phyloP scores from a whole-genome alignment of 2,113 vertebrate species.

The Jaculus jaculus region DNA sequence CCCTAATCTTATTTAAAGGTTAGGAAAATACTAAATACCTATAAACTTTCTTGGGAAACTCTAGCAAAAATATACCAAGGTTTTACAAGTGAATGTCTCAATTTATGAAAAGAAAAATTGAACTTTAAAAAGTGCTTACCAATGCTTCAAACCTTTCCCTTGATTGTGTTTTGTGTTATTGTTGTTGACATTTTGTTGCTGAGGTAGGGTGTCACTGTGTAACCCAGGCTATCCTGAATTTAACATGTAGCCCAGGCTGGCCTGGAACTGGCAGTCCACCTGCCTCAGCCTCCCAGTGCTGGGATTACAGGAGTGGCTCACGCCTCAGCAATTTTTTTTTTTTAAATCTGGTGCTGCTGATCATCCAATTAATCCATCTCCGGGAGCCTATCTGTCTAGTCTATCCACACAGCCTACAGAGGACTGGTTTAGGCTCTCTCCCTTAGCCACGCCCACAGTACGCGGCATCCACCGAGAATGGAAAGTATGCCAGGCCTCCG shows the following conservation, averaged over 20 bases:
- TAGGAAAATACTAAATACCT: background rate
- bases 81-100: constrained; percentile 3
- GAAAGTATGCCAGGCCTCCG: background rate
- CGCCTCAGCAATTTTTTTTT: background rate
- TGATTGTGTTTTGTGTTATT: background rate
- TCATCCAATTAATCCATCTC: background rate
- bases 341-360: background rate
- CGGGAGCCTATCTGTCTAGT: background rate
- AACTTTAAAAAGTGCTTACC: background rate
- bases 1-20: background rate
- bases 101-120: background rate
- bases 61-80: background rate
- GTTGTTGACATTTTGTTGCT: background rate
- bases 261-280: background rate
- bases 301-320: background rate
- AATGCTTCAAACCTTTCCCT: background rate
- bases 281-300: background rate
- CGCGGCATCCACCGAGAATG: background rate
- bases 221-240: too few species aligned
- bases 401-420: background rate
- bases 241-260: background rate
- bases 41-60: constrained; percentile 37
- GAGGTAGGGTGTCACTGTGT: background rate
- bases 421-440: background rate
- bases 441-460: background rate